A percentile compares a stretch with the other conserved stretches of the same genome.
phyloP scores from a whole-genome alignment of 2,888 invertebrate genomes.

The Diaperis boleti region DNA sequence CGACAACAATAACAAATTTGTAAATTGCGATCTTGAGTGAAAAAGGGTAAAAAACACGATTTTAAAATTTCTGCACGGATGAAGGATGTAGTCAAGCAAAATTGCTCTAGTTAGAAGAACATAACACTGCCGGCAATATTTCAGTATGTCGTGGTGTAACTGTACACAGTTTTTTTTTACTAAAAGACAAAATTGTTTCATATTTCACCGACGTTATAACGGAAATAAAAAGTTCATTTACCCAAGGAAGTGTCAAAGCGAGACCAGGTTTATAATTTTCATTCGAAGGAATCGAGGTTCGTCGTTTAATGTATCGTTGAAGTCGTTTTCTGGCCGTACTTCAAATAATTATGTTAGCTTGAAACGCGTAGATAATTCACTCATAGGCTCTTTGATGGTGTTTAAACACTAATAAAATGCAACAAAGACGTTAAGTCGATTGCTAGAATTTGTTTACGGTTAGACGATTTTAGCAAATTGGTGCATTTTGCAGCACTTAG shows the following conservation, averaged over 20 bases:
- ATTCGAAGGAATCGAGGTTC: slow-evolving; percentile 10
- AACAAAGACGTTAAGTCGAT: slow-evolving; percentile 24
- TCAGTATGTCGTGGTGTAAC: slow-evolving; percentile 33
- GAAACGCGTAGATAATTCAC: slow-evolving; percentile 32
- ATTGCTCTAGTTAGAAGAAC: no score
- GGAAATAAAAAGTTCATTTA: slow-evolving; percentile 46
- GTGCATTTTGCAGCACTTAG: slow-evolving; percentile 27
- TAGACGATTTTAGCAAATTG: slow-evolving; percentile 28
- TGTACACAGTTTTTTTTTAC: slow-evolving; percentile 38
- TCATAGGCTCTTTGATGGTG: slow-evolving; percentile 25
- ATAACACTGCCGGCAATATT: no score
- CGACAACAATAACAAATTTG: slow-evolving; percentile 33
- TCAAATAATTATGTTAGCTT: slow-evolving; percentile 32
- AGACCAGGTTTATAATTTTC: slow-evolving; percentile 16
- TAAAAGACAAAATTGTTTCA: slow-evolving; percentile 41
- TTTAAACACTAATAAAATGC: slow-evolving; percentile 24
- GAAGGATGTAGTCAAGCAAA: no score
- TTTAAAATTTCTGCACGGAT: no score
- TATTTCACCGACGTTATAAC: slow-evolving; percentile 42
- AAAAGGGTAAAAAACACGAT: no score
- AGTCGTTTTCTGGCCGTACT: slow-evolving; percentile 25
- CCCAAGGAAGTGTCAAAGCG: slow-evolving; percentile 44
- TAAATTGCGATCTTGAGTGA: no score
- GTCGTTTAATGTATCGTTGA: slow-evolving; percentile 30
- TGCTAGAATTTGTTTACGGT: slow-evolving; percentile 32